Evolutionary conservation across 2,797 vertebrate species (phyloP).

Genomic region (Syndactyla subalaris): DNA sequence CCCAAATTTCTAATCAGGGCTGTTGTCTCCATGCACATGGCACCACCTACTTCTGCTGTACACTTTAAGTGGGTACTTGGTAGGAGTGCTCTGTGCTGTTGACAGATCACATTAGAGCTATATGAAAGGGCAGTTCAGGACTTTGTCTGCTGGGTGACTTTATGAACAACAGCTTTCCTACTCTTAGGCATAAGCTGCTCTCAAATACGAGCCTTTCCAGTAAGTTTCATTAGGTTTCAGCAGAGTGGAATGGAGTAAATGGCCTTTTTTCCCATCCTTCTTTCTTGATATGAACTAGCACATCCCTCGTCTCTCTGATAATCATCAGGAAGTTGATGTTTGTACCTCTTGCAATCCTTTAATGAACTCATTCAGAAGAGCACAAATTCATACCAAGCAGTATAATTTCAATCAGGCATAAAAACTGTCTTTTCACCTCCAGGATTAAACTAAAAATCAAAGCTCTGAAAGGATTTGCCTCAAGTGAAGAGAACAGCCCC

Average conservation of each 20-base stretch:
- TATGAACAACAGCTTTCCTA: neutral
- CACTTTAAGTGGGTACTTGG: neutral
- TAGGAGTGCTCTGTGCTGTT: neutral
- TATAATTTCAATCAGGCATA: neutral
- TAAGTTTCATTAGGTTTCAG: neutral
- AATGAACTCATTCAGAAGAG: neutral
- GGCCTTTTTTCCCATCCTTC: neutral
- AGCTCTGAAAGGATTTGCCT: neutral
- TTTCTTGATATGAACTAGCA: neutral
- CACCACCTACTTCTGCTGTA: neutral
- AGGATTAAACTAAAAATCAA: neutral
- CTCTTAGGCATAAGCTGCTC: neutral
- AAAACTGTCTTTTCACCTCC: neutral
- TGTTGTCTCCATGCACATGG: neutral
- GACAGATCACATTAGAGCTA: neutral
- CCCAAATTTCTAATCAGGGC: neutral
- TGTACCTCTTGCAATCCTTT: neutral
- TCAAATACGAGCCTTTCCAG: neutral
- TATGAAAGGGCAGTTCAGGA: neutral
- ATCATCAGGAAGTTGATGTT: neutral
- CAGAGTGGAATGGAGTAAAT: neutral
- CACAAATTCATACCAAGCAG: neutral
- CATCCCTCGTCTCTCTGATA: neutral
- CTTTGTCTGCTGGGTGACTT: neutral
- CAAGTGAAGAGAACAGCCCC: neutral